Conservation (phyloP, 2,797 vertebrate genomes). For the Poeciliopsis paucimaculata region DNA sequence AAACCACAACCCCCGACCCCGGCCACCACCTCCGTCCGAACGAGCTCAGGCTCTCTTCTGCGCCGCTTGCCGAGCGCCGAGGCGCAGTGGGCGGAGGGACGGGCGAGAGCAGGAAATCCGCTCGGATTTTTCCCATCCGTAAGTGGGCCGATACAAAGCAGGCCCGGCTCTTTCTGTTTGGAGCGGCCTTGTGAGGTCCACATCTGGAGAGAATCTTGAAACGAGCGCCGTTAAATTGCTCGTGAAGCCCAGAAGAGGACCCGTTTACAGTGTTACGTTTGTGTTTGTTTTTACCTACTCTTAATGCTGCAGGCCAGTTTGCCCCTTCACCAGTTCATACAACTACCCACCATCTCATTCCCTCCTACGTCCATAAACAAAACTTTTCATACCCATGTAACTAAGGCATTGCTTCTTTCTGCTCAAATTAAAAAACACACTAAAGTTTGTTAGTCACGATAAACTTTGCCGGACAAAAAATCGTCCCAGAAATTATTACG, state of each 20-base stretch:
- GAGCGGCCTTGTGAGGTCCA: slow-evolving; percentile 43
- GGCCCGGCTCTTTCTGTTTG: slow-evolving; percentile 56
- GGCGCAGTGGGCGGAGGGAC: slow-evolving; percentile 29
- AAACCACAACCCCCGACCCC: slow-evolving; percentile 13
- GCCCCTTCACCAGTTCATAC: not conserved
- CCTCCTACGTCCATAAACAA: not conserved
- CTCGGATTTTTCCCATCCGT: slow-evolving; percentile 64
- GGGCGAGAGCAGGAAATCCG: slow-evolving; percentile 55
- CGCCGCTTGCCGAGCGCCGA: slow-evolving; percentile 39
- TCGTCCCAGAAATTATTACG: too few species aligned
- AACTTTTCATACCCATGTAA: not conserved
- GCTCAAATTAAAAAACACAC: not conserved
- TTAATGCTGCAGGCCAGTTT: not conserved
- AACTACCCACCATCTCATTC: not conserved
- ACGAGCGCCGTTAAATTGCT: slow-evolving; percentile 44
- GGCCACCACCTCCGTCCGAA: slow-evolving; percentile 6
- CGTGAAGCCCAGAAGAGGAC: slow-evolving; percentile 22
- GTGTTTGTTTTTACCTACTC: slow-evolving; percentile 20
- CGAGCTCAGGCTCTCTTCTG: slow-evolving; percentile 35
- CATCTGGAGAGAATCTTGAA: slow-evolving; percentile 70
- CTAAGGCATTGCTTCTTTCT: not conserved
- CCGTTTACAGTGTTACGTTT: slow-evolving; percentile 33
- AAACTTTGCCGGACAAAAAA: too few species aligned
- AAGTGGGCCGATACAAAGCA: slow-evolving; percentile 32
- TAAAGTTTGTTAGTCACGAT: too few species aligned